Percentiles rank a stretch among this genome's conserved stretches.
Evolutionary conservation across 2,888 invertebrate species (phyloP).

Genomic region (Podabrus alpinus): DNA sequence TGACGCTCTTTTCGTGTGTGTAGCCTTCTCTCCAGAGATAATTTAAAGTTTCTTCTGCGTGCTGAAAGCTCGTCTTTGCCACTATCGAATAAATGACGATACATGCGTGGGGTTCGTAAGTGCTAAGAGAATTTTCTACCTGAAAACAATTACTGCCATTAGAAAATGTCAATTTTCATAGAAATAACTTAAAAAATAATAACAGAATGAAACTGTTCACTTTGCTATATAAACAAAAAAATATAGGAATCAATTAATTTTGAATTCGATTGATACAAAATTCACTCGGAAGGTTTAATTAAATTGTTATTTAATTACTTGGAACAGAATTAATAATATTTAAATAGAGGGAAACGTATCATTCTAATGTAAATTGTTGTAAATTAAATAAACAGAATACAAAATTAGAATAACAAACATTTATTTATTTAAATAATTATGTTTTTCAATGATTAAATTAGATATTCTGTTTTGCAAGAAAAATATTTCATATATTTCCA

Average conservation of each 20-base stretch:
- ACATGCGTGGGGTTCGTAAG: slow-evolving; percentile 91
- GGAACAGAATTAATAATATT: neutral
- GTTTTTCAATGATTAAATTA: neutral
- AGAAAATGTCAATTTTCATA: neutral
- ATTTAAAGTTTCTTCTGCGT: slow-evolving; percentile 83
- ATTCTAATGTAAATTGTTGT: neutral
- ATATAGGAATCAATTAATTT: neutral
- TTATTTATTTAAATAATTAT: neutral
- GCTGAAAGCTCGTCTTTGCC: slow-evolving; percentile 78
- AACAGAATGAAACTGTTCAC: neutral
- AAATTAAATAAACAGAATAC: neutral
- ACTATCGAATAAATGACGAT: slow-evolving; percentile 91
- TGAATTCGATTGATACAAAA: neutral
- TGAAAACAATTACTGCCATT: slow-evolving; percentile 46
- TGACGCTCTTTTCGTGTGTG: slow-evolving; percentile 81
- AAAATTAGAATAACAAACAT: neutral
- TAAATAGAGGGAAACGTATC: neutral
- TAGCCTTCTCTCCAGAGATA: slow-evolving; percentile 84
- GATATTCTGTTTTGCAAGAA: too few relatives aligned
- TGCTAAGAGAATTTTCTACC: slow-evolving; percentile 87
- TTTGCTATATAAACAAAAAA: neutral
- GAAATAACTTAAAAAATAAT: neutral
- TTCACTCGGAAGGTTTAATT: neutral
- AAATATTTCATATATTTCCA: too few relatives aligned
- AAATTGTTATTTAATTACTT: neutral